Evolutionary conservation across 1,140 invertebrate species (phyloP), one percentile per base, ranked within the genome.

Genomic region (Aradophagus sp.): DNA sequence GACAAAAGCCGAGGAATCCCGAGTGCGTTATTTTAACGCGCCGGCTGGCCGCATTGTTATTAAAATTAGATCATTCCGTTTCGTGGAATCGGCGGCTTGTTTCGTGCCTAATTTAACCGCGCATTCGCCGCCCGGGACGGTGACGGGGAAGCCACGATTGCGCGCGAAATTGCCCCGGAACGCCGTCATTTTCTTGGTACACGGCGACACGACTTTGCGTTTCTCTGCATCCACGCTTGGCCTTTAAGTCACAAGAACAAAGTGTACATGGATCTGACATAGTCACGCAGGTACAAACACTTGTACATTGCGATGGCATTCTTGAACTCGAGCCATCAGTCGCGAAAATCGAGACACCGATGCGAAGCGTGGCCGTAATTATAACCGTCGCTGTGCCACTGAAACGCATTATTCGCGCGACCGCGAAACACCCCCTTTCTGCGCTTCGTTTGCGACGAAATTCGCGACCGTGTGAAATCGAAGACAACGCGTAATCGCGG

Each of bases 191-290:
- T 63, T 58, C 50, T 36, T 65, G 7, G 39, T 52, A 68, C 23
- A 27, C 63, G 61, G 50, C 66, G 68, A 75, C 67, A 26, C 61
- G 23, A n/a, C n/a, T n/a, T n/a, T n/a, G n/a, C n/a, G n/a, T n/a
- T n/a, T n/a, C 67, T 66, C 68, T 71, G 58, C n/a, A n/a, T 75
- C 62, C 67, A 45, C 70, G 68, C 61, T 71, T 75, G 70, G 69
- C 73, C 50, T 68, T 73, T 68, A 59, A 65, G 69, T 73, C 62
- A 53, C 26, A 63, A 34, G 70, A 61, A 77, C 73, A 75, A 74
- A 72, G 73, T 66, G 62, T 63, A 68, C 66, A 73, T 75, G 65
- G 72, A 77, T 77, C 72, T 74, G 70, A 77, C 73, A 72, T 69
- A 56, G 70, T 67, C 56, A 62, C 27, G 59, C 47, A 61, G 35